A percentile compares a stretch with the other conserved stretches of the same genome.
These are phyloP conservation scores for Pinctada fucata DNA, from an alignment of 2,888 invertebrate genomes.

Conservation along the genomic window DNA sequence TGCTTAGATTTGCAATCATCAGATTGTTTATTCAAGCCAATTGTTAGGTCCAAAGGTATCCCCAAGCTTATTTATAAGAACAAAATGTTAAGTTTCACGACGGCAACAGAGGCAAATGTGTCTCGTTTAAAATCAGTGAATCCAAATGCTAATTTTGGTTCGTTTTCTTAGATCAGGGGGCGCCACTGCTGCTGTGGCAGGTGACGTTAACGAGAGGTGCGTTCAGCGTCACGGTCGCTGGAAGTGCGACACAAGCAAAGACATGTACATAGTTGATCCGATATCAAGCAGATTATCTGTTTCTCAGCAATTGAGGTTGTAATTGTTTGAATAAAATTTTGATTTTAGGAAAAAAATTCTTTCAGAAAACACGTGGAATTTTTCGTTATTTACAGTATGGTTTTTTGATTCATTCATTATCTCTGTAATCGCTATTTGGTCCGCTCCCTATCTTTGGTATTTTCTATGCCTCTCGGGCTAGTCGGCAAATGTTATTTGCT, in stretches of 20 bases:
- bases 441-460: constrained; percentile 11
- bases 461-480: constrained; percentile 10
- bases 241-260: constrained; percentile 40
- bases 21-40: constrained; percentile 39
- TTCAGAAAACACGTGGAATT: neutral
- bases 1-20: neutral
- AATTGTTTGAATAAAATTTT: neutral
- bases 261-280: constrained; percentile 37
- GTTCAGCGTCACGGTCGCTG: constrained; percentile 42
- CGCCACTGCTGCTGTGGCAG: constrained; percentile 36
- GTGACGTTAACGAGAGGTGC: constrained; percentile 39
- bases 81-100: constrained; percentile 43
- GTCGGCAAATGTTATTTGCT: constrained; percentile 15
- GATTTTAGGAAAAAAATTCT: neutral
- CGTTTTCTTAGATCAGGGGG: constrained; percentile 41
- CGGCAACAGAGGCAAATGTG: constrained; percentile 34
- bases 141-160: constrained; percentile 35
- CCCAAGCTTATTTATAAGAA: constrained; percentile 38
- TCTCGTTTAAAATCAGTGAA: constrained; percentile 27
- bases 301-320: constrained; percentile 29
- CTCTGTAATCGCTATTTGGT: too few relatives aligned
- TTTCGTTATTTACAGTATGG: neutral
- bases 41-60: constrained; percentile 24
- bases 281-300: constrained; percentile 30
- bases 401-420: neutral